A percentile compares a stretch with the other conserved stretches of the same genome.
Conservation (phyloP, 2,797 vertebrate genomes). For the Odontamblyopus lacepedii region DNA sequence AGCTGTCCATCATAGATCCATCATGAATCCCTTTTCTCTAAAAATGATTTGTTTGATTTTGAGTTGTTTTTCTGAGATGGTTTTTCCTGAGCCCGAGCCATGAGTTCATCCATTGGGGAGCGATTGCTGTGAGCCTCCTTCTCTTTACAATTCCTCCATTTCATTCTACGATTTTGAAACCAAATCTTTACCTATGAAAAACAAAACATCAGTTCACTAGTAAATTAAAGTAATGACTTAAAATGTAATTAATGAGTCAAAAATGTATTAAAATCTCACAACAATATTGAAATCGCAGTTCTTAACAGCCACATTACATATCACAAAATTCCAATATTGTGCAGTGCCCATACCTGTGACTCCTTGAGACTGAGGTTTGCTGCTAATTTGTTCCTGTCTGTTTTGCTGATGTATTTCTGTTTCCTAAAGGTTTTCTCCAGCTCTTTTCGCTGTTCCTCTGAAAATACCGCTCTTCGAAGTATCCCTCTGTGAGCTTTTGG, state of each 20-base stretch:
- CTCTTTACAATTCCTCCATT: conserved; percentile 98
- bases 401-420: conserved; percentile 98
- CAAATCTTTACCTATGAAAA: conserved; percentile 92
- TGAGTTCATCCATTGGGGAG: conserved; percentile 82
- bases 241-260: no score
- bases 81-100: conserved; percentile 61
- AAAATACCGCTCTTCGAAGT: conserved; percentile 95
- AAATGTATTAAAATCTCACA: no score
- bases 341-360: conserved; percentile 84
- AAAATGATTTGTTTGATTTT: conserved; percentile 34
- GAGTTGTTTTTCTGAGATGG: conserved; percentile 26
- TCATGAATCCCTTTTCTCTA: conserved; percentile 54
- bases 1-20: conserved; percentile 4
- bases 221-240: no score
- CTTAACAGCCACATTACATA: no score
- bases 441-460: conserved; percentile 93
- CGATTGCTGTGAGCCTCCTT: conserved; percentile 87
- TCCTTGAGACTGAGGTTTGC: conserved; percentile 91
- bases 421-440: conserved; percentile 95
- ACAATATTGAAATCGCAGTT: no score
- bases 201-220: no score
- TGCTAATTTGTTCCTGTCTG: conserved; percentile 92
- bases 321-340: no score
- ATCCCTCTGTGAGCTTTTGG: conserved; percentile 89
- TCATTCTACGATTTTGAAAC: conserved; percentile 99